These are phyloP conservation scores for Marasmarcha lunaedactyla DNA, from an alignment of 2,888 invertebrate genomes.

Conservation along the genomic window DNA sequence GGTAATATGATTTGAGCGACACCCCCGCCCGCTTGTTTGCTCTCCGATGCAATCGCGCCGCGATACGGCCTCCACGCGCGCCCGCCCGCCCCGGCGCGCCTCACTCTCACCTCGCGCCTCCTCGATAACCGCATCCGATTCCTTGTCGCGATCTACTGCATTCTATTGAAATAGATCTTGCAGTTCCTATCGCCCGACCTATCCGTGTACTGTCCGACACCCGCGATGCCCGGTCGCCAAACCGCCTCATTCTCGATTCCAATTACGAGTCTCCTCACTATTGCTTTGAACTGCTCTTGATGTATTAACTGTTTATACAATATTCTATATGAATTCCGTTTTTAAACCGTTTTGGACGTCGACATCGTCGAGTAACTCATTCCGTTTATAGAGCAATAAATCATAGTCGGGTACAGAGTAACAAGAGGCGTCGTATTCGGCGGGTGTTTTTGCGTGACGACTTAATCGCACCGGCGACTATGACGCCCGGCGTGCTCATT, in stretches of 20 bases:
- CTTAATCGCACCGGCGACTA: conserved; percentile 47
- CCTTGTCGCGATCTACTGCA: conserved; percentile 64
- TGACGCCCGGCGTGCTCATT: conserved; percentile 56
- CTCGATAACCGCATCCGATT: conserved; percentile 67
- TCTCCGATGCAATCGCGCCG: conserved; percentile 71
- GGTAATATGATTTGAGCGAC: conserved; percentile 69
- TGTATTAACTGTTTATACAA: neutral
- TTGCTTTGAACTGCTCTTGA: neutral
- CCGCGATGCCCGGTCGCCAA: neutral
- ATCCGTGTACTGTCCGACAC: neutral
- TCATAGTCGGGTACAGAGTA: conserved; percentile 24
- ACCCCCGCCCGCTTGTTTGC: conserved; percentile 66
- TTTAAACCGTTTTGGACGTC: conserved; percentile 13
- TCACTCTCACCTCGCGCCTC: conserved; percentile 54
- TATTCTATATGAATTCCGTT: neutral
- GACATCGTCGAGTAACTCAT: conserved; percentile 21
- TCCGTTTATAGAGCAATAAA: conserved; percentile 35
- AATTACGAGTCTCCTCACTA: conserved; percentile 22
- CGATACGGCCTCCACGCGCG: conserved; percentile 42
- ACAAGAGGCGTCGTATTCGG: conserved; percentile 34
- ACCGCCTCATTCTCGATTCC: conserved; percentile 4
- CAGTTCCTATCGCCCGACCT: conserved; percentile 15
- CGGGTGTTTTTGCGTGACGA: conserved; percentile 35
- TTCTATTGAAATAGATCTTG: conserved; percentile 63
- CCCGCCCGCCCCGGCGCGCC: conserved; percentile 32